phyloP scores from a whole-genome alignment of 1,140 invertebrate species.

The Drosophila melanica region DNA sequence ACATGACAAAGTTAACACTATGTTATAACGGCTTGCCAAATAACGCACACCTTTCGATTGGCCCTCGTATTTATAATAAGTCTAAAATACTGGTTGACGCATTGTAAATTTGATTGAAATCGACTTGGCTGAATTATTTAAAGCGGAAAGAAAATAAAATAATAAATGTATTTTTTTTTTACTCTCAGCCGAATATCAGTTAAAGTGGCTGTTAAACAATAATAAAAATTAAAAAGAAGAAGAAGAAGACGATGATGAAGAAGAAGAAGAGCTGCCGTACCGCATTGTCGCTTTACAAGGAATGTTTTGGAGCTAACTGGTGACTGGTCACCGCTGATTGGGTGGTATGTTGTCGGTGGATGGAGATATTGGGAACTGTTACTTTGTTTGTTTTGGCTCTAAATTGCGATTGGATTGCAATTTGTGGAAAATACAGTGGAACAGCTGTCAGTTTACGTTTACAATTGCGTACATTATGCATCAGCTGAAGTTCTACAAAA shows the following conservation, averaged over 20 bases:
- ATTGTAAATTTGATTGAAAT: slow-evolving; percentile 26
- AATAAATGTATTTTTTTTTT: slow-evolving; percentile 17
- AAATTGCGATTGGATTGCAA: background rate
- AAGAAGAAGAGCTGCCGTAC: no score
- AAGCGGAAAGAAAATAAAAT: slow-evolving; percentile 26
- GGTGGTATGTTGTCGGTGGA: background rate
- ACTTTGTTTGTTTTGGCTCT: background rate
- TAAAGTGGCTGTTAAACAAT: background rate
- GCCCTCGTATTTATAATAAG: slow-evolving; percentile 2
- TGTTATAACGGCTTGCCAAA: background rate
- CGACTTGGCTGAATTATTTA: slow-evolving; percentile 31
- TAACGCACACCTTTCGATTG: background rate
- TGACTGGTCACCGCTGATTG: background rate
- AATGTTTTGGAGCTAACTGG: background rate
- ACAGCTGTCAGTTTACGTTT: background rate
- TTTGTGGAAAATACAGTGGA: background rate
- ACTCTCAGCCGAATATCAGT: background rate
- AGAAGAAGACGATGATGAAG: no score
- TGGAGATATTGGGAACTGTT: background rate
- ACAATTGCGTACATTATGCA: slow-evolving; percentile 7
- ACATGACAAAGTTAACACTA: background rate
- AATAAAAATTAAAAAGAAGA: no score
- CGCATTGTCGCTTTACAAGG: no score
- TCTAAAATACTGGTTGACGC: background rate
- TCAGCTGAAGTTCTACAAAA: background rate